These are phyloP conservation scores for Andrena minutula DNA, from an alignment of 2,888 invertebrate genomes.

Conservation along the genomic window DNA sequence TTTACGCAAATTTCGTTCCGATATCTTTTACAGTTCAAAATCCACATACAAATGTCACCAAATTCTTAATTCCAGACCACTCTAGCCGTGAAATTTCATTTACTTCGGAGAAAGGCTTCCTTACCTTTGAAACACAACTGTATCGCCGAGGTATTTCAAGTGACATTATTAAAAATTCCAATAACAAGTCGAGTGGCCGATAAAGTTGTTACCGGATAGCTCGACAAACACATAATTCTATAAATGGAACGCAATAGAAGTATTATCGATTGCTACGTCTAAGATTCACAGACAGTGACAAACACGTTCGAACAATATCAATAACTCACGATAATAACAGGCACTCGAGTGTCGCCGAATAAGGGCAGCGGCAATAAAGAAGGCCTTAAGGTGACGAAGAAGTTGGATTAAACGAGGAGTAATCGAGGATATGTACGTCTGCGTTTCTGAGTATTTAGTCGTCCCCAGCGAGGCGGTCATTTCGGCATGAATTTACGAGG, in stretches of 20 bases:
- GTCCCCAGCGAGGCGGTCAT: constrained; percentile 11
- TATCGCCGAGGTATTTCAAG: too few species aligned
- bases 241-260: not conserved
- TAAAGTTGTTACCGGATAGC: too few species aligned
- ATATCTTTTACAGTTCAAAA: too few species aligned
- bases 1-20: too few species aligned
- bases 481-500: constrained; percentile 56
- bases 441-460: constrained; percentile 39
- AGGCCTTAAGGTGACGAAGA: constrained; percentile 36
- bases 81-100: not conserved
- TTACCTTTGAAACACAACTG: too few species aligned
- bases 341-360: not conserved
- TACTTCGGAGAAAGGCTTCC: too few species aligned
- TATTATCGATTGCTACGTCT: not conserved
- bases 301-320: not conserved
- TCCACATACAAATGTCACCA: too few species aligned
- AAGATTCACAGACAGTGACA: not conserved
- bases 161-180: too few species aligned
- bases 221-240: too few species aligned
- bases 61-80: too few species aligned
- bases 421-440: not conserved
- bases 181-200: too few species aligned
- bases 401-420: constrained; percentile 32
- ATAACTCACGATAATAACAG: not conserved
- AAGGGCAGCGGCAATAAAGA: not conserved